A percentile compares a stretch with the other conserved stretches of the same genome.
These are phyloP conservation scores for Cyprinus carpio DNA, from an alignment of 2,113 vertebrate species.

Conservation along the genomic window DNA sequence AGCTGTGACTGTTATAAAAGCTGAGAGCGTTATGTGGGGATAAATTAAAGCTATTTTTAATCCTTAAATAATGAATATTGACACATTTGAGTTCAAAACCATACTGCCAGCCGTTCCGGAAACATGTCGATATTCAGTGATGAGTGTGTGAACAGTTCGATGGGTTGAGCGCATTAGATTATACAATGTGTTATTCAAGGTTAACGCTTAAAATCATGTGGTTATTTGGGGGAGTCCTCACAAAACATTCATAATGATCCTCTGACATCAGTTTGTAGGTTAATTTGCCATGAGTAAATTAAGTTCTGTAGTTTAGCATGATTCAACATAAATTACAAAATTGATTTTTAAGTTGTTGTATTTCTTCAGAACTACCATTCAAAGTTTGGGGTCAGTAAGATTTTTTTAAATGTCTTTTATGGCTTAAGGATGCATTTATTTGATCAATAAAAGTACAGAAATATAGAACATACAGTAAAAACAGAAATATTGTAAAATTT, in stretches of 20 bases:
- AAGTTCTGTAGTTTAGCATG: not conserved
- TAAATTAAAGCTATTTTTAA: slow-evolving; percentile 30
- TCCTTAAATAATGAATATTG: slow-evolving; percentile 28
- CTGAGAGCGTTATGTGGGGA: not conserved
- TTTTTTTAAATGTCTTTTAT: not conserved
- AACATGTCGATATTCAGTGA: slow-evolving; percentile 7
- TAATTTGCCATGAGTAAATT: not conserved
- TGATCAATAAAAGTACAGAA: too few species aligned
- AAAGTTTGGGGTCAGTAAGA: not conserved
- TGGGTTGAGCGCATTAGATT: slow-evolving; percentile 19
- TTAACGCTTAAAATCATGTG: not conserved
- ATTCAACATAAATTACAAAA: not conserved
- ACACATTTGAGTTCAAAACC: slow-evolving; percentile 2
- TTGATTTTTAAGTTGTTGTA: not conserved
- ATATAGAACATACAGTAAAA: not conserved
- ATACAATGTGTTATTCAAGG: slow-evolving; percentile 38
- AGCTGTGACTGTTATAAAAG: slow-evolving; percentile 4
- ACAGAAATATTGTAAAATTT: not conserved
- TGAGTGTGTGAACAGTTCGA: slow-evolving; percentile 1
- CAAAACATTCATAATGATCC: not conserved
- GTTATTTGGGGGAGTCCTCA: not conserved
- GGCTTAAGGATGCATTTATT: too few species aligned
- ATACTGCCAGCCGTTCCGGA: not conserved
- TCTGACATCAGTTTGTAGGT: not conserved
- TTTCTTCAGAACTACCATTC: not conserved